Evolutionary conservation across 1,140 invertebrate species (phyloP).

Genomic region (Andricus grossulariae): DNA sequence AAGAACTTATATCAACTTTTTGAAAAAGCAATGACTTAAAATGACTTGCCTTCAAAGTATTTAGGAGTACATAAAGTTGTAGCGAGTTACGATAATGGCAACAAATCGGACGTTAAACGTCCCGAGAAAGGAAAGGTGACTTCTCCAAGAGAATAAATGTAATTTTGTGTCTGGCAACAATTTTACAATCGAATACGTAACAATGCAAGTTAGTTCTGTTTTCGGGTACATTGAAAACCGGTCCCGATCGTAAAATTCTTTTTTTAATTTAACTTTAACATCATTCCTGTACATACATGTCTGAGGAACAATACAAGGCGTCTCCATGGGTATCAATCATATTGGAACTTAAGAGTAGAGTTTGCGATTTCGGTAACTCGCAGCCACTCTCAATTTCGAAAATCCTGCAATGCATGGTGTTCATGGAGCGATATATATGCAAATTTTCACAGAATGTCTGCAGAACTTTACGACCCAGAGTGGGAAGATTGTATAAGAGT

Average conservation of each 20-base stretch:
- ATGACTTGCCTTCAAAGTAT: not conserved
- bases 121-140: slow-evolving; percentile 19
- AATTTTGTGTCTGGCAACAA: slow-evolving; percentile 13
- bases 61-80: slow-evolving; percentile 11
- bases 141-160: not conserved
- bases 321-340: not conserved
- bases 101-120: slow-evolving; percentile 8
- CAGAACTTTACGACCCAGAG: slow-evolving; percentile 39
- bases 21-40: not conserved
- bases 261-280: not conserved
- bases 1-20: too few relatives aligned
- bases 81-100: slow-evolving; percentile 7
- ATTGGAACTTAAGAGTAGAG: not conserved
- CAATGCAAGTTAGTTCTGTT: not conserved
- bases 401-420: slow-evolving; percentile 21
- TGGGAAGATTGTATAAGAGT: not conserved
- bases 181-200: slow-evolving; percentile 29
- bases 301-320: not conserved
- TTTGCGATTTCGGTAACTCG: slow-evolving; percentile 1
- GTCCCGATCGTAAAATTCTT: not conserved
- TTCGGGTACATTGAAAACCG: not conserved
- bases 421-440: slow-evolving; percentile 48
- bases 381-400: slow-evolving; percentile 8
- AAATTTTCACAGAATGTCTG: slow-evolving; percentile 50
- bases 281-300: not conserved